These are phyloP conservation scores for Homarus americanus DNA, from an alignment of 1,140 invertebrate genomes.

Conservation along the genomic window DNA sequence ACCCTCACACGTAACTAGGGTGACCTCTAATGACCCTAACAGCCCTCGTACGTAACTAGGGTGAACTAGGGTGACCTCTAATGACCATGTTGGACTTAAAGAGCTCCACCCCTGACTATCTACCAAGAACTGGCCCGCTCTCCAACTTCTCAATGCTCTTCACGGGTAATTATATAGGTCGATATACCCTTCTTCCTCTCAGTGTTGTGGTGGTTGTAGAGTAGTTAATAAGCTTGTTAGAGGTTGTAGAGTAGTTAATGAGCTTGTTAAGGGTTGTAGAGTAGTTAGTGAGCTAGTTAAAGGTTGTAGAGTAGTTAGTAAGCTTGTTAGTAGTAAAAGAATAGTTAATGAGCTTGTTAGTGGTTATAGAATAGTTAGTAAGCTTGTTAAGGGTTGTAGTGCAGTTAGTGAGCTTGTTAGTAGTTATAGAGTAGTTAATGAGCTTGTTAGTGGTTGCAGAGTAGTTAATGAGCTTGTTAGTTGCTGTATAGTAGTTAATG, in stretches of 20 bases:
- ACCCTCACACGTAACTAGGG: neutral
- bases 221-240: neutral
- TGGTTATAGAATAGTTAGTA: too few species aligned
- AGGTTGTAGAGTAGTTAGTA: conserved; percentile 27
- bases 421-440: too few species aligned
- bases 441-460: too few species aligned
- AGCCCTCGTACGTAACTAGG: neutral
- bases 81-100: conserved; percentile 83
- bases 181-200: conserved; percentile 33
- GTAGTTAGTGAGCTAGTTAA: neutral
- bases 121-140: conserved; percentile 81
- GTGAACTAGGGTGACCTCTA: conserved; percentile 18
- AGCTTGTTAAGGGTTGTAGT: too few species aligned
- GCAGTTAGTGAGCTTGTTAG: too few species aligned
- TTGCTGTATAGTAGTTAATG: too few species aligned
- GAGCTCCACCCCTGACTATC: conserved; percentile 81
- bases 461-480: too few species aligned
- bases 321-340: too few species aligned
- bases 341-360: too few species aligned
- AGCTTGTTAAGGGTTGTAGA: conserved; percentile 8
- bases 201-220: conserved; percentile 22
- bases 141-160: conserved; percentile 84
- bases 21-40: too few species aligned
- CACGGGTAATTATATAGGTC: conserved; percentile 80
- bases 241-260: conserved; percentile 24